phyloP scores from a whole-genome alignment of 2,797 vertebrate genomes.

The Gallirallus australis region DNA sequence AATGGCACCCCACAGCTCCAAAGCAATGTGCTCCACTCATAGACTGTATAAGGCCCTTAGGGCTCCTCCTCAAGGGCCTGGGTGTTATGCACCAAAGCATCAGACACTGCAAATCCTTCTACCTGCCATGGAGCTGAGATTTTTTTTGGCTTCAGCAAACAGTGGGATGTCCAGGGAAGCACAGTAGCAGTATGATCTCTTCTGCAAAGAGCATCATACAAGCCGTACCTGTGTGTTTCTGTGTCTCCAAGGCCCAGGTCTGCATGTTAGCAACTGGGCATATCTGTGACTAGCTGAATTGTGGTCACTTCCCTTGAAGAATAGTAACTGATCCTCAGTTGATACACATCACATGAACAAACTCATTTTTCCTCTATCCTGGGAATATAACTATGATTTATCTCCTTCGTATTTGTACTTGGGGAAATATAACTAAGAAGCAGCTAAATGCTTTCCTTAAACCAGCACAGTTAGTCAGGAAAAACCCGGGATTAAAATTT shows the following conservation, averaged over 20 bases:
- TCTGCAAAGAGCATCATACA: neutral
- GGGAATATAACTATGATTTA: fast-evolving
- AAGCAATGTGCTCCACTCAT: neutral
- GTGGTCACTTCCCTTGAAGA: neutral
- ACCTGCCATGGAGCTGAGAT: neutral
- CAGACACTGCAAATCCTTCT: neutral
- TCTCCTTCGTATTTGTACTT: neutral
- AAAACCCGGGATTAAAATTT: constrained; percentile 29
- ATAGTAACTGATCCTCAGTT: neutral
- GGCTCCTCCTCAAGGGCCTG: neutral
- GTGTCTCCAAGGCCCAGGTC: neutral
- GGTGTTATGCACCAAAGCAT: neutral
- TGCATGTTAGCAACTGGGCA: neutral
- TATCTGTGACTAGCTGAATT: neutral
- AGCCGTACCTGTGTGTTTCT: neutral
- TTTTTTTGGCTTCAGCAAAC: neutral
- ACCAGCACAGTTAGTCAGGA: neutral
- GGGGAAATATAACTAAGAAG: neutral
- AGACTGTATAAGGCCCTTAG: neutral
- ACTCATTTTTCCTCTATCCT: neutral
- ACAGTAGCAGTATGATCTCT: neutral
- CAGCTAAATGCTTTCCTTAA: neutral
- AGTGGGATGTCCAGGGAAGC: neutral
- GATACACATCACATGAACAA: neutral
- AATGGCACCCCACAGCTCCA: neutral